Evolutionary conservation across 2,888 invertebrate species (phyloP).

Genomic region (Drosophila neutralis): DNA sequence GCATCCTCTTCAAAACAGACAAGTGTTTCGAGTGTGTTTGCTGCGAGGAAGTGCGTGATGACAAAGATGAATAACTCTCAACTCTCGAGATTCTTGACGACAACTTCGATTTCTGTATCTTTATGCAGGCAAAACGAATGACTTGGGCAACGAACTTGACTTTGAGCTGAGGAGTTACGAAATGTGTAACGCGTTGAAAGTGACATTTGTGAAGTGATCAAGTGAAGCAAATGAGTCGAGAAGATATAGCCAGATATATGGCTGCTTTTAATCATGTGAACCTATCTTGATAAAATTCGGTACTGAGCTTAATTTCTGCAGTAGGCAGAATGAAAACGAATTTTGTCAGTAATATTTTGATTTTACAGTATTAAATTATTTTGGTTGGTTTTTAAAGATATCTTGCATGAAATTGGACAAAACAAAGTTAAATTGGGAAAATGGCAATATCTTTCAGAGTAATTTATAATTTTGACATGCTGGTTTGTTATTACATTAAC

Average conservation of each 20-base stretch:
- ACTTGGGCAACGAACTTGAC: conserved; percentile 60
- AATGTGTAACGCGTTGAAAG: conserved; percentile 22
- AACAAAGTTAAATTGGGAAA: background rate
- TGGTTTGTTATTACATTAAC: background rate
- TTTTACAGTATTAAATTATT: background rate
- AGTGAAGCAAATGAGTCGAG: background rate
- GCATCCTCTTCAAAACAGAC: conserved; percentile 13
- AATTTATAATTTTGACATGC: background rate
- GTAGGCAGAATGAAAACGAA: background rate
- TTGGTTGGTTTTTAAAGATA: too few species aligned
- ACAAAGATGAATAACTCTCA: conserved; percentile 62
- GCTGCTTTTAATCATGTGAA: background rate
- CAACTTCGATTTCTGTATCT: conserved; percentile 28
- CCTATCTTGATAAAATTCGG: background rate
- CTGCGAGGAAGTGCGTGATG: conserved; percentile 73
- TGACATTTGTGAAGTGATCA: conserved; percentile 11
- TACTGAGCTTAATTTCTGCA: background rate
- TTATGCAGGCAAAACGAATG: conserved; percentile 29
- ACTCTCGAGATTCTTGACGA: conserved; percentile 35
- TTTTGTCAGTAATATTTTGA: too few species aligned
- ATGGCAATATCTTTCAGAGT: background rate
- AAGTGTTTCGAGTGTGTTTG: conserved; percentile 12
- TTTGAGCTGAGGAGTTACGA: conserved; percentile 21
- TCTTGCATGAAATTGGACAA: background rate
- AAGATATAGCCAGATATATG: background rate